A percentile compares a stretch with the other conserved stretches of the same genome.
These are phyloP conservation scores for Caranx melampygus DNA, from an alignment of 2,113 vertebrate species.

Conservation along the genomic window DNA sequence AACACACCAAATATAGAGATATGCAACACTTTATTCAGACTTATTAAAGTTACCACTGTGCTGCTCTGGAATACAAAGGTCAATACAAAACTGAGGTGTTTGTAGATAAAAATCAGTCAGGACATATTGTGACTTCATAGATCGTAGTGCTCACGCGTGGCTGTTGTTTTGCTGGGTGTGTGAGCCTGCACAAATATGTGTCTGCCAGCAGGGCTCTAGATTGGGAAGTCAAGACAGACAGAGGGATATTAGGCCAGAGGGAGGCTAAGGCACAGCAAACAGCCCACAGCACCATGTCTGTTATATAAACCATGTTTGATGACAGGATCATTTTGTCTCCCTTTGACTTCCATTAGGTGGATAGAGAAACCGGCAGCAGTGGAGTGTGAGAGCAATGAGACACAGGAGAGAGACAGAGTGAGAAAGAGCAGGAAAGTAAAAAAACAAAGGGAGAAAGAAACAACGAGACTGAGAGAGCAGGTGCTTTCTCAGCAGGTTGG, in stretches of 20 bases:
- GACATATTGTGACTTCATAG: constrained; percentile 9
- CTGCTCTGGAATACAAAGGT: background rate
- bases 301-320: constrained; percentile 62
- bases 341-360: constrained; percentile 50
- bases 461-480: constrained; percentile 2
- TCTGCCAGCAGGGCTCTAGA: constrained; percentile 14
- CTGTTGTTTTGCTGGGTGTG: background rate
- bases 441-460: background rate
- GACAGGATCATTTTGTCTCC: constrained; percentile 39
- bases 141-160: background rate
- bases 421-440: constrained; percentile 13
- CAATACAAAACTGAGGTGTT: background rate
- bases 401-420: constrained; percentile 2
- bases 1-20: background rate
- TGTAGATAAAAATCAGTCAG: constrained; percentile 8
- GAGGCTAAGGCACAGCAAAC: constrained; percentile 18
- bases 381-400: constrained; percentile 15
- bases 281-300: constrained; percentile 8
- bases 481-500: constrained; percentile 37
- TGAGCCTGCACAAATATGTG: constrained; percentile 10
- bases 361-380: constrained; percentile 10
- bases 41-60: background rate
- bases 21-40: background rate
- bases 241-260: constrained; percentile 19
- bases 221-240: constrained; percentile 30